Percentiles rank a stretch among this genome's conserved stretches.
Conservation (phyloP, 2,888 invertebrate species). For the Leptinotarsa tumamoca region DNA sequence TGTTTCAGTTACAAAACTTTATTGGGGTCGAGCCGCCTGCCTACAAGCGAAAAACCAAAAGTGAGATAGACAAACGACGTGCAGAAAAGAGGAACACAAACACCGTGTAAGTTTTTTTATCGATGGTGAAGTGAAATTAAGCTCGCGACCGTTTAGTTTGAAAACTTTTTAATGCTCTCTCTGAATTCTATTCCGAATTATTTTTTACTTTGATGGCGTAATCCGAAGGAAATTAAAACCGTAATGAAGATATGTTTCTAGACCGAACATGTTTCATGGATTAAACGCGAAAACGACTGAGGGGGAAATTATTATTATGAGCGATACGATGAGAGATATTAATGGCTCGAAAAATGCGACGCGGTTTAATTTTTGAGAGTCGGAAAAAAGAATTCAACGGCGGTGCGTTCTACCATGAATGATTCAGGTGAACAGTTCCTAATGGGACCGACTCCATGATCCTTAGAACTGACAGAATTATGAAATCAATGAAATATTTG, state of each 20-base stretch:
- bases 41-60: conserved; percentile 23
- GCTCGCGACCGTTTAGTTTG: conserved; percentile 54
- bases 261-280: conserved; percentile 42
- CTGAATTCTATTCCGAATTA: conserved; percentile 53
- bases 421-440: conserved; percentile 15
- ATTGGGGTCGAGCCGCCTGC: background rate
- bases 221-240: conserved; percentile 56
- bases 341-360: conserved; percentile 28
- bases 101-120: conserved; percentile 47
- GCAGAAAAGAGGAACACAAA: conserved; percentile 21
- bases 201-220: conserved; percentile 55
- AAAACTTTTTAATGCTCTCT: conserved; percentile 53
- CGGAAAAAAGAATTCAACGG: conserved; percentile 4
- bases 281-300: conserved; percentile 29
- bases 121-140: conserved; percentile 57
- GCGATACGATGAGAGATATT: conserved; percentile 31
- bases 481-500: background rate
- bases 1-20: background rate
- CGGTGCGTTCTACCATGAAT: conserved; percentile 5
- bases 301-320: conserved; percentile 35
- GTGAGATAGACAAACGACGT: conserved; percentile 34
- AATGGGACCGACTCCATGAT: conserved; percentile 4
- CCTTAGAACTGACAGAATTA: background rate
- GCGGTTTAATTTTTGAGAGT: conserved; percentile 21
- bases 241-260: conserved; percentile 54